A percentile compares a stretch with the other conserved stretches of the same genome.
Evolutionary conservation across 2,113 vertebrate species (phyloP).

Genomic region (Gadus macrocephalus): DNA sequence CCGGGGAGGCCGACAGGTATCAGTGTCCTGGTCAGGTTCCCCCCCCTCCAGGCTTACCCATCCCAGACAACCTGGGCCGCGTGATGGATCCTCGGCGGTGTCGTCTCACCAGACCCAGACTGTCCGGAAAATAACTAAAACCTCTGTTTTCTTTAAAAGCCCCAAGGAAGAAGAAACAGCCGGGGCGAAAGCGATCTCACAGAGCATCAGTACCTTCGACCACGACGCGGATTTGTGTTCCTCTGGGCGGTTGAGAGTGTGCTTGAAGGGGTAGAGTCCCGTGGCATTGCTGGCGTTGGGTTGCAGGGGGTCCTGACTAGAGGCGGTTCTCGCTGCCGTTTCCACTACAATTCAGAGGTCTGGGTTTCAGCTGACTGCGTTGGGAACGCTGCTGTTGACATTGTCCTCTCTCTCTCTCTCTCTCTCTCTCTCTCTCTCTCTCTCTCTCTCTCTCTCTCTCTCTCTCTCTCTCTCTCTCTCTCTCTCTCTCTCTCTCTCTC

Average conservation of each 20-base stretch:
- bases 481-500: slow-evolving; percentile 26
- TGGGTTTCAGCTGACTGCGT: slow-evolving; percentile 69
- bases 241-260: background rate
- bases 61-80: slow-evolving; percentile 37
- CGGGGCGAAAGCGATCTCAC: slow-evolving; percentile 1
- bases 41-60: slow-evolving; percentile 48
- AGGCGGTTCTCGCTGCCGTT: slow-evolving; percentile 37
- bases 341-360: slow-evolving; percentile 41
- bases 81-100: slow-evolving; percentile 35
- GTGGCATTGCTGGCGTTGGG: slow-evolving; percentile 17
- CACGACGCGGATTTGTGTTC: background rate
- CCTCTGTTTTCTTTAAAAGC: too few species aligned
- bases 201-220: slow-evolving; percentile 5
- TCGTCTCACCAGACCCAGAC: slow-evolving; percentile 15
- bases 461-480: slow-evolving; percentile 29
- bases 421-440: slow-evolving; percentile 33
- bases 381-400: slow-evolving; percentile 64
- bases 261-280: slow-evolving; percentile 16
- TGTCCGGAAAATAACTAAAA: background rate
- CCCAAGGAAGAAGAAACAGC: slow-evolving; percentile 6
- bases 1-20: slow-evolving; percentile 20
- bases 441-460: slow-evolving; percentile 29
- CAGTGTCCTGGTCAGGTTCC: slow-evolving; percentile 42
- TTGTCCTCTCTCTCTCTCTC: slow-evolving; percentile 43
- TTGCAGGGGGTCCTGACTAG: slow-evolving; percentile 10